Evolutionary conservation across 2,797 vertebrate genomes (phyloP), one percentile per base, ranked within the genome.

Genomic region (Esox masquinongy): DNA sequence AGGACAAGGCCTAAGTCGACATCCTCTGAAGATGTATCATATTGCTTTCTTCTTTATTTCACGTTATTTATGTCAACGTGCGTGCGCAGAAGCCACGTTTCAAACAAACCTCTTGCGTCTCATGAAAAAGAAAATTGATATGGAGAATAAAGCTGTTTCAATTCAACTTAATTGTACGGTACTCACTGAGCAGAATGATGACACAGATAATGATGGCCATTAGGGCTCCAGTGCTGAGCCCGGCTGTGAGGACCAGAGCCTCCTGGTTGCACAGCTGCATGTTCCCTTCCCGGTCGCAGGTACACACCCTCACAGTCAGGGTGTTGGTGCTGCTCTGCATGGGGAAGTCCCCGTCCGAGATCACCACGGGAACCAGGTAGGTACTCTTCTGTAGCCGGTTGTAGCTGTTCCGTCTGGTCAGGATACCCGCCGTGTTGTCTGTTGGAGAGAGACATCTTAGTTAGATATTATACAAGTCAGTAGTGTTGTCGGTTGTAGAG

Each of bases 341-440:
- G 0, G 97, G 97, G 77, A 91, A 92, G 71, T 96, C 97, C 0
- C 95, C 95, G 77, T 99, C 97, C 0, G 95, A 92, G 77, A 99
- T 97, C 76, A 98, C 94, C 93, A 99, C 95, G 0, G 97, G 97
- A 77, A 99, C 92, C 77, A 96, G 94, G 87, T 98, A 95, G 51
- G 93, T 82, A 84, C 93, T 98, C 90, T 89, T 95, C 88, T 97
- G 96, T 0, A 96, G 94, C 59, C 95, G 95, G 85, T 83, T 97
- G 76, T 98, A 98, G 90, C 95, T 94, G 87, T 84, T 95, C 88
- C 93, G 94, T 74, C 93, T 91, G 0, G 97, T 97, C 63, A 96
- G 91, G 91, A 99, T 95, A 80, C 95, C 94, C 0, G 97, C 97
- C 0, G 97, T 98, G 90, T 99, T 99, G 91, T 99, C 97, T 99